Evolutionary conservation across 2,888 invertebrate species (phyloP), one percentile per base, ranked within the genome.

Genomic region (Slavum lentiscoides): DNA sequence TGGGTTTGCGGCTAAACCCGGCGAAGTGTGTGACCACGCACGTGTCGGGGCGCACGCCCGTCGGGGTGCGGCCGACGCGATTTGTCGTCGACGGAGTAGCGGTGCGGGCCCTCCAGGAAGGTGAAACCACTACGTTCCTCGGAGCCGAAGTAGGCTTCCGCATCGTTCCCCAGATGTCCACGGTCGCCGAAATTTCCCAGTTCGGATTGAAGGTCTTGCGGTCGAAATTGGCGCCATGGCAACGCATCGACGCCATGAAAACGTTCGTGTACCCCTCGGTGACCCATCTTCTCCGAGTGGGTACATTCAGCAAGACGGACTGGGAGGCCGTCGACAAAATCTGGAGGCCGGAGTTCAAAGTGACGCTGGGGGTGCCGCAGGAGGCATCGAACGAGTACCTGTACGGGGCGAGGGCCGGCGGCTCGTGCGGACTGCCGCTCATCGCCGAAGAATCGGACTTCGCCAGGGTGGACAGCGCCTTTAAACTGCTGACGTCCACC

Each of bases 81-180:
- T 74, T 74, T 15, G 0, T 0, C 0, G 0, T 66, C 0, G 0
- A 7, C 0, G 53, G 64, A 0, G 0, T 9, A 0, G 37, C 30
- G 0, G 8, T 66, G 0, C 15, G 9, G 0, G 1, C 53, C 0
- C 66, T 74, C 0, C 17, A 0, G 0, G 74, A 74, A 3, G 55
- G 64, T 0, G 74, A 74, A 0, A 37, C 43, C 0, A 21, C 66
- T 0, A 55, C 37, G 0, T 74, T 74, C 6, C 39, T 74, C 0
- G 74, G 66, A 0, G 66, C 58, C 0, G n/a, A 74, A 3, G 74
- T 74, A 0, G 74, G 37, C 0, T 74, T 74, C 2, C 30, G 23
- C 0, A 11, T 55, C 0, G 21, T 74, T 0, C 74, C 64, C 0
- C 19, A 7, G 0, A 15, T 64, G 13, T 30, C 64, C 3, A 64